These are phyloP conservation scores for Poecilia gillii DNA, from an alignment of 2,797 vertebrate species.

Conservation along the genomic window DNA sequence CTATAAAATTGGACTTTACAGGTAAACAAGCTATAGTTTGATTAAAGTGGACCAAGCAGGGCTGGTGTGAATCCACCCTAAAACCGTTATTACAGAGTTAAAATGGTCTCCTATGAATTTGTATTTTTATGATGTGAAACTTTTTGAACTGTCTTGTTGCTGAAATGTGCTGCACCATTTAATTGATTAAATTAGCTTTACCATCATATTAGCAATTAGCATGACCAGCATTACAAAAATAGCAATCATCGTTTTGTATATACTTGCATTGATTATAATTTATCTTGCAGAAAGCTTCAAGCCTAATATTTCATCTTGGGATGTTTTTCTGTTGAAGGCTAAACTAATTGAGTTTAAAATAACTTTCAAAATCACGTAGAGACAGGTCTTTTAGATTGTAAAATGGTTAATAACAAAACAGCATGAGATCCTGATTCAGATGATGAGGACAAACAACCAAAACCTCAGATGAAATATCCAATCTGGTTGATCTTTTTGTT, in stretches of 20 bases:
- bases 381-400: background rate
- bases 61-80: too few relatives aligned
- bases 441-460: background rate
- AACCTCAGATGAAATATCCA: background rate
- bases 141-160: too few relatives aligned
- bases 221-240: background rate
- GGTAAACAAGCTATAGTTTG: background rate
- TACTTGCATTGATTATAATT: background rate
- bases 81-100: too few relatives aligned
- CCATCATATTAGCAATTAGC: background rate
- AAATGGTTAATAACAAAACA: background rate
- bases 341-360: background rate
- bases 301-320: background rate
- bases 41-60: too few relatives aligned
- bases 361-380: background rate
- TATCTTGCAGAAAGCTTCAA: background rate
- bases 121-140: too few relatives aligned
- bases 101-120: too few relatives aligned
- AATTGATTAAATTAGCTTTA: background rate
- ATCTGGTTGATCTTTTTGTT: background rate
- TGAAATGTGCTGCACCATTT: too few relatives aligned
- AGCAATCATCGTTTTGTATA: background rate
- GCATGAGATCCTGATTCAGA: background rate
- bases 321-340: background rate
- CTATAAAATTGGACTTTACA: background rate